Evolutionary conservation across 1,140 invertebrate genomes (phyloP), one percentile per base, ranked within the genome.

Genomic region (Papilio xuthus): DNA sequence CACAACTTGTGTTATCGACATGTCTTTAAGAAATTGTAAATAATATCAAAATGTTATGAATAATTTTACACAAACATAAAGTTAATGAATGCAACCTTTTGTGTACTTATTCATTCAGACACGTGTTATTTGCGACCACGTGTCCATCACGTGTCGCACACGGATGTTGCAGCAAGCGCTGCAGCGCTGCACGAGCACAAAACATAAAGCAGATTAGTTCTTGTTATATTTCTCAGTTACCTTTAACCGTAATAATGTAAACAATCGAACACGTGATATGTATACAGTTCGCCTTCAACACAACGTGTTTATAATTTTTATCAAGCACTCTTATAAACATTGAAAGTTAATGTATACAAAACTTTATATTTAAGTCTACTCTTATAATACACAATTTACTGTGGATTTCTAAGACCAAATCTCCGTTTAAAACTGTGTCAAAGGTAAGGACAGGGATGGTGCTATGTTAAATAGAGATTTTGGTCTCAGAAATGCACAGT

Each of bases 201-300:
- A 70, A 72, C 70, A 42, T 72, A 72, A 42, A 72, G 37, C 37
- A 72, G 37, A 72, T 72, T 72, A 42, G 9, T 42, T 47, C 15
- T 71, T 56, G 23, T 60, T 60, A 60, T 60, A 20, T 72, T 72
- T 42, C 37, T 44, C n/a, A 42, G 41, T 20, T 32, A 41, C 32
- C 37, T 41, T 42, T 72, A 23, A 41, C 28, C 9, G 32, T 20
- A 71, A 72, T 72, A 72, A 44, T 20, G 41, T 72, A 72, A 41
- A 72, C 37, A 42, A 72, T 72, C 20, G 41, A 44, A 72, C 32
- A 72, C 70, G 70, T 72, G 70, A 72, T 44, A 32, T 72, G 70
- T 44, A 20, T 72, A 42, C 69, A 41, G 15, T 72, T 44, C 23
- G 18, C 70, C 37, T 72, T 72, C 37, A 72, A 44, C 70, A 47